These are phyloP conservation scores for Pelobates fuscus DNA, from an alignment of 2,113 vertebrate species.

Conservation along the genomic window DNA sequence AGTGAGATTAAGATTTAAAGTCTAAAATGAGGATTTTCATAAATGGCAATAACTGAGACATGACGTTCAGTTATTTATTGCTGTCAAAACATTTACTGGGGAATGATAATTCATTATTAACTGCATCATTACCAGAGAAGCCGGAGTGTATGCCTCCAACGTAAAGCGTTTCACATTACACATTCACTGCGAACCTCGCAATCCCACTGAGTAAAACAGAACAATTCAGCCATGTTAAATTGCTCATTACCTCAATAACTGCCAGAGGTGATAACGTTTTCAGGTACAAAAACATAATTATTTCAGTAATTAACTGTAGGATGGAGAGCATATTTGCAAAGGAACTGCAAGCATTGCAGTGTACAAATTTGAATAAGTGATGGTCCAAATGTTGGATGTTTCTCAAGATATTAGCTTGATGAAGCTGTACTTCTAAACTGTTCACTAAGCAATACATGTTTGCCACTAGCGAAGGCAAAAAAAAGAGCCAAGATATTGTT, in stretches of 20 bases:
- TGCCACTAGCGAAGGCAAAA: not conserved
- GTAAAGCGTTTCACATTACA: not conserved
- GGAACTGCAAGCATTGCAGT: not conserved
- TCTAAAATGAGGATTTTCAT: too few relatives aligned
- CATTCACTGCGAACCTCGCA: not conserved
- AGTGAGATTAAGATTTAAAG: too few relatives aligned
- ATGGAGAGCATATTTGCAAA: not conserved
- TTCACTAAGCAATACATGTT: not conserved
- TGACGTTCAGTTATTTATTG: too few relatives aligned
- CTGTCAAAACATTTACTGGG: too few relatives aligned
- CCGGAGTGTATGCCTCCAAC: too few relatives aligned
- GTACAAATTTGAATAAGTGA: not conserved
- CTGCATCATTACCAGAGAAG: too few relatives aligned
- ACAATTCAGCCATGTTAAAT: not conserved
- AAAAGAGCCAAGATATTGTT: too few relatives aligned
- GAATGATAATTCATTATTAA: too few relatives aligned
- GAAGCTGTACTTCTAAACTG: not conserved
- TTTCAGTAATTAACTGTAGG: not conserved
- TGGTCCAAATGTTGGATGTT: not conserved
- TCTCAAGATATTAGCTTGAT: not conserved
- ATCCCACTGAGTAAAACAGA: not conserved
- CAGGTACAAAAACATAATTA: conserved; percentile 1
- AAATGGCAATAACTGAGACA: too few relatives aligned
- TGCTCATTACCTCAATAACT: not conserved
- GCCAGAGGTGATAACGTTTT: not conserved